phyloP scores from a whole-genome alignment of 2,113 vertebrate genomes.

The Girardinichthys multiradiatus region DNA sequence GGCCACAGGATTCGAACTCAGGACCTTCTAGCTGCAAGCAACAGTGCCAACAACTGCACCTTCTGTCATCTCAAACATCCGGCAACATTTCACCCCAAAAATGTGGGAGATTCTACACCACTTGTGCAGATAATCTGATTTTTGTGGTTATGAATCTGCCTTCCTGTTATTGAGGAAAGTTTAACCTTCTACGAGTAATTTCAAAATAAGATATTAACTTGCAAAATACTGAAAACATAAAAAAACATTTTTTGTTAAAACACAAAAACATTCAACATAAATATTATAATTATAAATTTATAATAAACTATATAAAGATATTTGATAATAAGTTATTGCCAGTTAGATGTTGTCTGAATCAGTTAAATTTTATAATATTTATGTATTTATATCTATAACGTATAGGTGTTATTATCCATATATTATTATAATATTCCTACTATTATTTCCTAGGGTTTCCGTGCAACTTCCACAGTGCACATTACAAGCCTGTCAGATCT shows the following conservation, averaged over 20 bases:
- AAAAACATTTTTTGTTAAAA: no score
- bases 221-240: no score
- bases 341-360: neutral
- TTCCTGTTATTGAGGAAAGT: no score
- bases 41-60: no score
- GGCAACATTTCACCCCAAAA: neutral
- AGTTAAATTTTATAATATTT: neutral
- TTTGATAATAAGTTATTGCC: neutral
- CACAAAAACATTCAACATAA: neutral
- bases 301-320: neutral
- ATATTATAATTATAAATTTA: neutral
- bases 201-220: no score
- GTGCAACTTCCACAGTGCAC: slow-evolving; percentile 69
- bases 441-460: neutral
- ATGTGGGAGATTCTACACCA: neutral
- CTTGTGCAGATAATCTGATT: no score
- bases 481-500: slow-evolving; percentile 88
- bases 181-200: no score
- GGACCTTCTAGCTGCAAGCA: no score
- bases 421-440: neutral
- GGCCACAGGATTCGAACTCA: no score
- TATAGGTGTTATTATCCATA: neutral
- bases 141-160: no score
- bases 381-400: neutral
- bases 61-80: neutral